A percentile compares a stretch with the other conserved stretches of the same genome.
These are phyloP conservation scores for Saguinus midas DNA, from an alignment of 2,113 vertebrate genomes.

Conservation along the genomic window DNA sequence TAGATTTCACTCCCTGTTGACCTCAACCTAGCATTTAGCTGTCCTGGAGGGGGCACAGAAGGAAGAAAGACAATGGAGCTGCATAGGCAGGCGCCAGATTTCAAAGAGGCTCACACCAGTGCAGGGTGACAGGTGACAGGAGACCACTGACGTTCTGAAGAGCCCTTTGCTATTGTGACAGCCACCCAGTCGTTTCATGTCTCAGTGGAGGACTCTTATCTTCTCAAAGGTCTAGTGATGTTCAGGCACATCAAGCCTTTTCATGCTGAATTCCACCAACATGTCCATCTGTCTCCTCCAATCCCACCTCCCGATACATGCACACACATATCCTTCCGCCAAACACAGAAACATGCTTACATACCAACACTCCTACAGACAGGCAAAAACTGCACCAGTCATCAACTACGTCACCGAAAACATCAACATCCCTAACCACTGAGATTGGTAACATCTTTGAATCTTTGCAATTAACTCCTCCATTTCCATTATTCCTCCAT, in stretches of 20 bases:
- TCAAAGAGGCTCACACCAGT: not conserved
- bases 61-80: not conserved
- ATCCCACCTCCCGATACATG: fast-evolving
- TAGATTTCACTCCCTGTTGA: not conserved
- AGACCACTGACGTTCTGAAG: not conserved
- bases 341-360: not conserved
- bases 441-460: not conserved
- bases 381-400: not conserved
- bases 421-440: not conserved
- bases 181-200: not conserved
- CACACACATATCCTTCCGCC: too few relatives aligned
- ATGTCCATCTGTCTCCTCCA: not conserved
- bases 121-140: not conserved
- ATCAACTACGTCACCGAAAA: not conserved
- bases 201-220: not conserved
- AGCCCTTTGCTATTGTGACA: not conserved
- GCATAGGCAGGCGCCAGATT: not conserved
- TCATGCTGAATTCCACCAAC: not conserved
- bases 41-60: not conserved
- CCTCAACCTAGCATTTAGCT: not conserved
- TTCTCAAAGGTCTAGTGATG: not conserved
- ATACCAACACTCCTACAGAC: not conserved
- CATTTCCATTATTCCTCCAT: not conserved
- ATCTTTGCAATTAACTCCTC: too few relatives aligned
- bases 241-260: not conserved